Evolutionary conservation across 2,888 invertebrate species (phyloP), one percentile per base, ranked within the genome.

Genomic region (Thumatha senex): DNA sequence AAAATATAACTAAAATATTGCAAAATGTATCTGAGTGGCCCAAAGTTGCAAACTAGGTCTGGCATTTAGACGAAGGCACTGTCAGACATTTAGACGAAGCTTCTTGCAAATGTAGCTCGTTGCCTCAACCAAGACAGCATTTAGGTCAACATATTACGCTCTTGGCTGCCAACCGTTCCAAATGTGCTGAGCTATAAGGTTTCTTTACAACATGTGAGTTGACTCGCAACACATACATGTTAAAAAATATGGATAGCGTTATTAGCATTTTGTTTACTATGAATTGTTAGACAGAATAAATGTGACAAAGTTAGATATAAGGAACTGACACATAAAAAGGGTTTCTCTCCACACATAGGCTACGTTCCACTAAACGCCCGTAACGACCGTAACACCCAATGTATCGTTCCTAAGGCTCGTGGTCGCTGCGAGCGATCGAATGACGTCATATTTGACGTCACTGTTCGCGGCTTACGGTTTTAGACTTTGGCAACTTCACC

Each of bases 31-130:
- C 52, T 52, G 53, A 64, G 66, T 66, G 53, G 58, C 58, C 58
- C 53, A 55, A 61, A 67, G 63, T 72, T 67, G 58, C 55, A 55
- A 73, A 65, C 72, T 70, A 65, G 69, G 57, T 62, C 65, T 67
- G 72, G 71, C 72, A 75, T 68, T 70, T 63, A 54, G 51, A 48
- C 63, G 56, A 61, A 62, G 58, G n/a, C n/a, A n/a, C 18, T 24
- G 70, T 63, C 67, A 60, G 72, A 72, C 72, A 75, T 68, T 70
- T 63, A 54, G 51, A 48, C 63, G 56, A 61, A 62, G 58, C 63
- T 69, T 67, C 67, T 72, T 67, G 70, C 61, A 70, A 70, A 75
- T 77, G 75, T 70, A 72, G 72, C 67, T 65, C 57, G 48, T 59
- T 49, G 48, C 63, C 55, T 54, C 61, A 63, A 59, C 69, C 61